Evolutionary conservation across 2,113 vertebrate genomes (phyloP).

Genomic region (Diphyllodes magnificus): DNA sequence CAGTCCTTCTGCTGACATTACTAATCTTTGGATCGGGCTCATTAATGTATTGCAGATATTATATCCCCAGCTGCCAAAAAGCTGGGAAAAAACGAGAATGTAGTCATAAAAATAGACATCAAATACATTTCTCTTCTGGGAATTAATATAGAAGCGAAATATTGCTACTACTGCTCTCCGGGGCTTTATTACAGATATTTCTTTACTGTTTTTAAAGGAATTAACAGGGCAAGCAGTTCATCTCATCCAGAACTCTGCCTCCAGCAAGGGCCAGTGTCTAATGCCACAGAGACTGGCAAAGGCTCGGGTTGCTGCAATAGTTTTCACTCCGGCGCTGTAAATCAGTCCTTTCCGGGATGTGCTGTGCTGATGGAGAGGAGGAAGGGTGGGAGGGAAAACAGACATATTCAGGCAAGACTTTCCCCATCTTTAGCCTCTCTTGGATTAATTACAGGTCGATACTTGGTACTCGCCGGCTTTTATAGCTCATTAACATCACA

Average conservation of each 20-base stretch:
- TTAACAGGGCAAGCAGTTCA: not conserved
- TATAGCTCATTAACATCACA: not conserved
- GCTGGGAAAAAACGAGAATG: not conserved
- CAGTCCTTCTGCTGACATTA: conserved; percentile 21
- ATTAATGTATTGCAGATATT: conserved; percentile 30
- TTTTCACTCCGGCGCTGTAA: not conserved
- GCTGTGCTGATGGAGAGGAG: not conserved
- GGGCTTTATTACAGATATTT: not conserved
- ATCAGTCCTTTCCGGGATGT: conserved; percentile 2
- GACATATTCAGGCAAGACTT: not conserved
- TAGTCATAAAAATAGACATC: conserved; percentile 35
- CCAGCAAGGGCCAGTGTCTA: not conserved
- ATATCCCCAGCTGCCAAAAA: conserved; percentile 20
- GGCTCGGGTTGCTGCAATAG: not conserved
- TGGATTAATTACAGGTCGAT: conserved; percentile 24
- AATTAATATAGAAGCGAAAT: not conserved
- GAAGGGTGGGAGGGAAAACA: not conserved
- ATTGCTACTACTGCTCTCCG: not conserved
- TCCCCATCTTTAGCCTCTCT: not conserved
- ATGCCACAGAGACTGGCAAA: not conserved
- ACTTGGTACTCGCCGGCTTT: not conserved
- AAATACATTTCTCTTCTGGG: conserved; percentile 8
- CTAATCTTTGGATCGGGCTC: conserved; percentile 29
- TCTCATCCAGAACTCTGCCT: not conserved
- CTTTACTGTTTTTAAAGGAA: not conserved